Evolutionary conservation across 2,113 vertebrate genomes (phyloP), one percentile per base, ranked within the genome.

Genomic region (Scomber scombrus): DNA sequence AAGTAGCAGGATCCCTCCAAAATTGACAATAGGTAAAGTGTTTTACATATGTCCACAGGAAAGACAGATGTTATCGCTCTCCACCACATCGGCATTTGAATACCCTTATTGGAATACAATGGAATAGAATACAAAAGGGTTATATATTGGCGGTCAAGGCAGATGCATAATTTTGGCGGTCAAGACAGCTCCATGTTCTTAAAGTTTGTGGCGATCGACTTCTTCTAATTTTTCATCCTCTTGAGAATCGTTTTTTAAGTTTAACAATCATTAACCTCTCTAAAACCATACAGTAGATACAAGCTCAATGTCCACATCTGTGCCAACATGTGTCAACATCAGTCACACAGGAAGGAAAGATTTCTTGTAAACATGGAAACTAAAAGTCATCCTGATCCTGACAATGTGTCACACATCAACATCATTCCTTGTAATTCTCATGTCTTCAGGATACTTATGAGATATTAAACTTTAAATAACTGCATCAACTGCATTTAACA

Each of bases 41-140:
- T 91, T 94, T 93, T 92, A 90, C 91, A 92, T 92, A 90, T 80
- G 91, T 88, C 89, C 85, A 81, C 78, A 84, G 87, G 75, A 79
- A 76, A 93, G 91, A 93, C 91, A 93, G 91, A 93, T 94, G 93
- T 94, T 92, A 86, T 52, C 10, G 14, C 75, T 87, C 76, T 87
- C 18, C 13, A 82, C 81, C 89, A 88, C 88, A 82, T 93, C 88
- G 86, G 91, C 88, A 86, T 90, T 73, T 89, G 18, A 93, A 92
- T 90, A 78, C 47, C 85, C 67, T 89, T 80, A 88, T 91, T 69
- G 87, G 49, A 87, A 75, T 78, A 92, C 93, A 93, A 94, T 92
- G 78, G 72, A 45, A 1, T 43, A 12, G 34, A 18, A 78, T 15
- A 92, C 92, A 94, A 94, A 85, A 76, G 75, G 29, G 43, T 19